Conservation (phyloP, 2,113 vertebrate genomes). For the Mastomys coucha region DNA sequence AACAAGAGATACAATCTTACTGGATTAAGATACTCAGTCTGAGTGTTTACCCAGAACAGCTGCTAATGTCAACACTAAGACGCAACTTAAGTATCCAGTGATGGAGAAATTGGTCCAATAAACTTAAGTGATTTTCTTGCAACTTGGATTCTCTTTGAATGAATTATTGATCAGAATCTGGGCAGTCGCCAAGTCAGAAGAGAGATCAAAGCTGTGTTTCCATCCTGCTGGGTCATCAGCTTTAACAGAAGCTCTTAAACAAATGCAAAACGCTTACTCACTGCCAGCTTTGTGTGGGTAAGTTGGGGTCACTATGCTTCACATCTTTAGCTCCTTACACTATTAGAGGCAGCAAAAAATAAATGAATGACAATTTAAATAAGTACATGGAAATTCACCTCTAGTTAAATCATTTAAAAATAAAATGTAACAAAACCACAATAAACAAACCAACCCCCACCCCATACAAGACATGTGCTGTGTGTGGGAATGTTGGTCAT, state of each 20-base stretch:
- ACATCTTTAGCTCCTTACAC: neutral
- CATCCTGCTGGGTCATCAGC: neutral
- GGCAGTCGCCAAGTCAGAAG: conserved; percentile 30
- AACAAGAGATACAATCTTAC: neutral
- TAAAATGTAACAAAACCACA: too few species aligned
- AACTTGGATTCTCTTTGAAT: neutral
- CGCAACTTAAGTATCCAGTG: neutral
- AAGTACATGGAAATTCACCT: neutral
- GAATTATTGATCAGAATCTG: conserved; percentile 46
- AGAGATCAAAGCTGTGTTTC: conserved; percentile 38
- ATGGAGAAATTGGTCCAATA: conserved; percentile 29
- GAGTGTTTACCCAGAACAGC: neutral
- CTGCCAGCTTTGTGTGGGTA: neutral
- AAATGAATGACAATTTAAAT: neutral
- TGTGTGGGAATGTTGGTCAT: too few species aligned
- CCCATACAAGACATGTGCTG: too few species aligned
- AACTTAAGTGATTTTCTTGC: conserved; percentile 3
- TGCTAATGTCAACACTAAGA: neutral
- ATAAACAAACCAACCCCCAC: too few species aligned
- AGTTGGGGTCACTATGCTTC: neutral
- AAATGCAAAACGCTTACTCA: neutral
- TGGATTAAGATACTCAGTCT: neutral
- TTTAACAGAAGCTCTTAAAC: neutral
- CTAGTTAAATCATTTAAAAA: neutral
- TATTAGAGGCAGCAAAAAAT: neutral